These are phyloP conservation scores for Brachyptera putata DNA, from an alignment of 2,888 invertebrate species.

Conservation along the genomic window DNA sequence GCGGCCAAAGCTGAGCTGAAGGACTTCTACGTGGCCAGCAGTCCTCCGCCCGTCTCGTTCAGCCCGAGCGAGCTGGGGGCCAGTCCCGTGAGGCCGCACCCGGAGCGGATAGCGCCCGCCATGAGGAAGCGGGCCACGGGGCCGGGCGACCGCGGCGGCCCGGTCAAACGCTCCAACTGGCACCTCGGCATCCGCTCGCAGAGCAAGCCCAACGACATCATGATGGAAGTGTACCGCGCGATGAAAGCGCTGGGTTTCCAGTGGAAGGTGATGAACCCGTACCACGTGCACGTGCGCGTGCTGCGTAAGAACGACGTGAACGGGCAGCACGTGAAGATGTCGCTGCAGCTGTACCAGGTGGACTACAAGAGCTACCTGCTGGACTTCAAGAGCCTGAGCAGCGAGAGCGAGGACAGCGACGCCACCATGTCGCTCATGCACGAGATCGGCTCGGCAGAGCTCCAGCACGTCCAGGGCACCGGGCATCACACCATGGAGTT, in stretches of 20 bases:
- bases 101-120: slow-evolving; percentile 77
- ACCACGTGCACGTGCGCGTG: slow-evolving; percentile 78
- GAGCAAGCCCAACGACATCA: slow-evolving; percentile 98
- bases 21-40: slow-evolving; percentile 91
- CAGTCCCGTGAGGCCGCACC: slow-evolving; percentile 71
- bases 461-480: slow-evolving; percentile 42
- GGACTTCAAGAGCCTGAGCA: slow-evolving; percentile 87
- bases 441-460: slow-evolving; percentile 34
- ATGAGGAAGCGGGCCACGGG: slow-evolving; percentile 4
- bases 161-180: slow-evolving; percentile 95
- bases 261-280: slow-evolving; percentile 98
- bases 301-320: slow-evolving; percentile 83
- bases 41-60: slow-evolving; percentile 67
- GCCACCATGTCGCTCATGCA: slow-evolving; percentile 40
- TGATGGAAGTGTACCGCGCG: slow-evolving; percentile 98
- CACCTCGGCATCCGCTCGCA: slow-evolving; percentile 98
- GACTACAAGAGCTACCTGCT: slow-evolving; percentile 96
- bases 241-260: slow-evolving; percentile 98
- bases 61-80: slow-evolving; percentile 50
- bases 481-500: slow-evolving; percentile 99
- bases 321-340: slow-evolving; percentile 92
- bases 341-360: slow-evolving; percentile 96
- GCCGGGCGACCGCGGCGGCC: slow-evolving; percentile 39
- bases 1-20: slow-evolving; percentile 87
- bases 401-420: slow-evolving; percentile 64